Evolutionary conservation across 2,113 vertebrate species (phyloP), one percentile per base, ranked within the genome.

Genomic region (Mustela lutreola): DNA sequence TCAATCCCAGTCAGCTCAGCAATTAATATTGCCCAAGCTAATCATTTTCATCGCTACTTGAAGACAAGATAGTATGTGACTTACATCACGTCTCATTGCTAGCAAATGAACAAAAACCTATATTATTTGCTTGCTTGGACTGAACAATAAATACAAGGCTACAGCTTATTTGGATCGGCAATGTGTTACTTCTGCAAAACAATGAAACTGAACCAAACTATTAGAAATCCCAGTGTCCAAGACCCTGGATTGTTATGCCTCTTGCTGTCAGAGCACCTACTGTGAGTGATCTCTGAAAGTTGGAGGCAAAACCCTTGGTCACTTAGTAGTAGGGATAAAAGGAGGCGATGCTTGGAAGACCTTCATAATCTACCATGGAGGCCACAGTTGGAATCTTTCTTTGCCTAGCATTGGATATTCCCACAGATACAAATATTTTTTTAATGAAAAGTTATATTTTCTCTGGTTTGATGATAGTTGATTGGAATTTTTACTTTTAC

Each of bases 401-500:
- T 50, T 92, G 14, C 14, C 56, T 67, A 67, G 11, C n/a, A 67
- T 12, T 22, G 82, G 89, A 45, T 73, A 18, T 42, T 83, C 86
- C 56, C 26, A 2, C 7, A 82, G 11, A 91, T 91, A 86, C 10
- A 63, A 97, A 53, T 71, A 19, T 42, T 11, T 22, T 48, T 82
- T 85, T 45, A 63, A 2, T 75, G 36, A 85, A 91, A 85, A 83
- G n/a, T 85, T 84, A 8, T 31, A 71, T 87, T 79, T 36, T 56
- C 45, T 94, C 76, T 93, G 24, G 19, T 91, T 83, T 45, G 11
- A 85, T 56, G 3, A 78, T 5, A 53, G 7, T 26, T 71, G 48
- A 22, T 39, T 81, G 31, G 18, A 86, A 95, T 67, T 89, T 91
- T 94, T 89, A 85, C 22, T 95, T 95, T 84, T 62, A 70, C 24